Conservation (phyloP, 2,113 vertebrate species). For the Heliornis fulica region DNA sequence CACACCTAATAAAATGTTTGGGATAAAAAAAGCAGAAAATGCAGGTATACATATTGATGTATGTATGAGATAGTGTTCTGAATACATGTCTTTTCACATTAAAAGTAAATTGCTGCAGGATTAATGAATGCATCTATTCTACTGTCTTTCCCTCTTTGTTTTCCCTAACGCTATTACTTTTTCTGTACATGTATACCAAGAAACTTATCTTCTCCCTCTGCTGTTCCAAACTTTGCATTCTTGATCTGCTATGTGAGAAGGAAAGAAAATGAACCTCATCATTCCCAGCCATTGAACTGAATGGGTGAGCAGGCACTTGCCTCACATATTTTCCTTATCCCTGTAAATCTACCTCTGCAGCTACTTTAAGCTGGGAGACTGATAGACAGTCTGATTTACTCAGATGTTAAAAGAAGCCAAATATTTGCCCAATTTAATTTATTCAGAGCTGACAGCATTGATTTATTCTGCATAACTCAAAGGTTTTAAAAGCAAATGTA, state of each 20-base stretch:
- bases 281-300: neutral
- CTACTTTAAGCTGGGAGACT: neutral
- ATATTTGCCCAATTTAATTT: neutral
- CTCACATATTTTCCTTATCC: neutral
- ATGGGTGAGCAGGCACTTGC: neutral
- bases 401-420: neutral
- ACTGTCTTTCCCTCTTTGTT: neutral
- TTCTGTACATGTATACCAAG: neutral
- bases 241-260: neutral
- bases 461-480: neutral
- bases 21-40: neutral
- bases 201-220: neutral
- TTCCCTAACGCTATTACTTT: neutral
- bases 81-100: neutral
- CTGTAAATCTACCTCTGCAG: neutral
- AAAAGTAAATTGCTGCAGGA: neutral
- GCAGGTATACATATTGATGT: rapidly evolving
- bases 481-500: neutral
- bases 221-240: neutral
- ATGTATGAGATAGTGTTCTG: neutral
- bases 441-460: neutral
- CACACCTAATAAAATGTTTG: neutral
- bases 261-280: neutral
- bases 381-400: neutral
- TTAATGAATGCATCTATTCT: neutral